Evolutionary conservation across 2,113 vertebrate species (phyloP).

Genomic region (Zosterops borbonicus): DNA sequence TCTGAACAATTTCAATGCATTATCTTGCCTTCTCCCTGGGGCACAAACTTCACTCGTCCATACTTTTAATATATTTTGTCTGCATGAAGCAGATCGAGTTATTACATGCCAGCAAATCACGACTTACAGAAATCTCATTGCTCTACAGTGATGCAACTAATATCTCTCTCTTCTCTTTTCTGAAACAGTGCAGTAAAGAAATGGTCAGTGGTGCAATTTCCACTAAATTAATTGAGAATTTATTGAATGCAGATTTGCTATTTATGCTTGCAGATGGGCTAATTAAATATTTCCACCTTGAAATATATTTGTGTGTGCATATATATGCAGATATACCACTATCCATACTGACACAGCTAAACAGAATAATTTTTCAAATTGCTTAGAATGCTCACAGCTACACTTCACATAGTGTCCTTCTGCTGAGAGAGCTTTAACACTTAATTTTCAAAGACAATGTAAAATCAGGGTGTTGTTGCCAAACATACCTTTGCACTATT

Average conservation of each 20-base stretch:
- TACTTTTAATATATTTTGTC: conserved; percentile 90
- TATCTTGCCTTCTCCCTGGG: conserved; percentile 85
- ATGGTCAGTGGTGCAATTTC: conserved; percentile 45
- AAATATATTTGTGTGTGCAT: background rate
- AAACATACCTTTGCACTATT: conserved; percentile 1
- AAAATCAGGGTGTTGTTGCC: background rate
- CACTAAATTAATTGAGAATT: conserved; percentile 60
- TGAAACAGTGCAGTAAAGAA: conserved; percentile 43
- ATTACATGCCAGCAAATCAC: conserved; percentile 80
- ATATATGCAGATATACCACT: background rate
- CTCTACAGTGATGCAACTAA: conserved; percentile 67
- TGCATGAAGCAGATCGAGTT: conserved; percentile 83
- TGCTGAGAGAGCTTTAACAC: background rate
- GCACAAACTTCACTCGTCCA: conserved; percentile 84
- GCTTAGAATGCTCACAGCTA: background rate
- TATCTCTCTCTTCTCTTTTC: conserved; percentile 57
- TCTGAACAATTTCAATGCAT: conserved; percentile 87
- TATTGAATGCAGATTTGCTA: conserved; percentile 30
- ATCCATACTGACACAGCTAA: background rate
- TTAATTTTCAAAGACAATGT: background rate
- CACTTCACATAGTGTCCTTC: background rate
- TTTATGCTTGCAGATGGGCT: conserved; percentile 50
- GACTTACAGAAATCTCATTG: conserved; percentile 80
- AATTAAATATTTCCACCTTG: conserved; percentile 66
- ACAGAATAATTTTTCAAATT: background rate